Conservation (phyloP, 35 echinoderm and acorn worm genomes). For the Apostichopus californicus region DNA sequence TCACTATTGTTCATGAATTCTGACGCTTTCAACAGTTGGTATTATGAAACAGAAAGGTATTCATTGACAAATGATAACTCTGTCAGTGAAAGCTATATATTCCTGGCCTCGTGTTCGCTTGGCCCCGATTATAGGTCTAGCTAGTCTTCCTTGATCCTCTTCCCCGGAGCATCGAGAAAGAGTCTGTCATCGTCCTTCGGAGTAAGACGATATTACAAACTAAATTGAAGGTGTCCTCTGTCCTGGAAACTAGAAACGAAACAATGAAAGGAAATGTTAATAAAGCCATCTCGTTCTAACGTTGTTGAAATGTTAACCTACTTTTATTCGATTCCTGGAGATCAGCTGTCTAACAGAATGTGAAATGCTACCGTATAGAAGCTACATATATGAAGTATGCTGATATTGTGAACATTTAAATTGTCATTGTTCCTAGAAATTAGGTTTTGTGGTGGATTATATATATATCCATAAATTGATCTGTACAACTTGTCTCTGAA, state of each 20-base stretch:
- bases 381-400: too few relatives aligned
- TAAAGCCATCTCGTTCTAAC: neutral
- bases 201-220: neutral
- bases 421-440: too few relatives aligned
- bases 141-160: neutral
- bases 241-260: neutral
- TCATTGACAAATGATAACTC: neutral
- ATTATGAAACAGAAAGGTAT: too few relatives aligned
- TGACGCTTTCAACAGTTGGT: too few relatives aligned
- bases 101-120: neutral
- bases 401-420: too few relatives aligned
- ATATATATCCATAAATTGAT: too few relatives aligned
- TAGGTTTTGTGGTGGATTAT: too few relatives aligned
- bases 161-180: neutral
- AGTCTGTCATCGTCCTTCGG: neutral
- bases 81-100: neutral
- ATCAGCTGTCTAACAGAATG: too few relatives aligned
- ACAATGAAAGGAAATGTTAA: neutral
- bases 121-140: neutral
- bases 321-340: neutral
- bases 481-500: too few relatives aligned
- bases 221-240: neutral
- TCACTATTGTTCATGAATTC: too few relatives aligned
- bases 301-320: neutral
- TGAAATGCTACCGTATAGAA: too few relatives aligned